These are phyloP conservation scores for Zosterops lateralis DNA, from an alignment of 2,113 vertebrate species.

Conservation along the genomic window DNA sequence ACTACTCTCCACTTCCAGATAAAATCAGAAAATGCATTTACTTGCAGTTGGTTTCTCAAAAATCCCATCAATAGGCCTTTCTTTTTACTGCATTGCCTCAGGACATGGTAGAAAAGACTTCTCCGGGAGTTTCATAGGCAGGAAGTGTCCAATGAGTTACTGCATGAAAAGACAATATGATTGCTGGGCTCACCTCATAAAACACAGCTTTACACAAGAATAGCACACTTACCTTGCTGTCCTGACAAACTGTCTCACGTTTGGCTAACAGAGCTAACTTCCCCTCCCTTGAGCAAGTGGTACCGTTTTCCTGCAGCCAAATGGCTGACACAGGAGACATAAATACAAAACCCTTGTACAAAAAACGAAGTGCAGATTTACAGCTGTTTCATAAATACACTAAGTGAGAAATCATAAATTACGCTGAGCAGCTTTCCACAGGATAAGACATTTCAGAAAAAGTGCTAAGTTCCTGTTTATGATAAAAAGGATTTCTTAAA, in stretches of 20 bases:
- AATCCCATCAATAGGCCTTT: neutral
- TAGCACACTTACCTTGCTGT: neutral
- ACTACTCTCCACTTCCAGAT: neutral
- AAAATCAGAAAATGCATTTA: slow-evolving; percentile 13
- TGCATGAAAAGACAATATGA: neutral
- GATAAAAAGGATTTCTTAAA: neutral
- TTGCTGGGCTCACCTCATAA: neutral
- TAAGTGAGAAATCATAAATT: neutral
- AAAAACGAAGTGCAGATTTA: neutral
- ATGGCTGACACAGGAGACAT: neutral
- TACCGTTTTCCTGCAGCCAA: neutral
- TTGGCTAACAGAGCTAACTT: neutral
- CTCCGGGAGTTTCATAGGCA: neutral
- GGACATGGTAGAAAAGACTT: neutral
- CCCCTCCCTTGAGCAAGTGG: neutral
- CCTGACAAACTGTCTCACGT: neutral
- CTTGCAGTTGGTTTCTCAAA: slow-evolving; percentile 13
- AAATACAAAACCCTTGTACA: neutral
- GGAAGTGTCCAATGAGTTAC: neutral
- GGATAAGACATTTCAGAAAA: neutral
- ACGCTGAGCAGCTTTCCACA: neutral
- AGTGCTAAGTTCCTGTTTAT: slow-evolving; percentile 8
- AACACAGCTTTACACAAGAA: neutral
- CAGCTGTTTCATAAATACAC: neutral
- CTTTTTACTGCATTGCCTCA: neutral